These are phyloP conservation scores for Adela reaumurella DNA, from an alignment of 2,888 invertebrate genomes.

Conservation along the genomic window DNA sequence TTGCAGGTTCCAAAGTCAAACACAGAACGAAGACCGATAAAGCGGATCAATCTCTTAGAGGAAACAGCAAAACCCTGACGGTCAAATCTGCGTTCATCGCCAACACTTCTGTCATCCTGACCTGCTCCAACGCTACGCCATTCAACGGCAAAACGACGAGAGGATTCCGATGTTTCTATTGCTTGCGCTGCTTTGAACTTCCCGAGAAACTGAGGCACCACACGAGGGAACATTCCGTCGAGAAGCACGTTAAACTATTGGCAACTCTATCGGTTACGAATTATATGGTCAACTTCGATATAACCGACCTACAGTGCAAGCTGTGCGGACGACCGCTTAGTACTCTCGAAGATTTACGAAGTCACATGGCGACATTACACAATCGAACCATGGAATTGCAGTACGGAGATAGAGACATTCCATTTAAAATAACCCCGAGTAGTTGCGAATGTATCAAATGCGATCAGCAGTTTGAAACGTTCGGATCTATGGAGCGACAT, in stretches of 20 bases:
- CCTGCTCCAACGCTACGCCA: not conserved
- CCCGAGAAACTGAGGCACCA: not conserved
- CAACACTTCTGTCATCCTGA: not conserved
- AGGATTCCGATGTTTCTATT: conserved; percentile 2
- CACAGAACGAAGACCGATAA: too few species aligned
- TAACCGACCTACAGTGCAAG: conserved; percentile 1
- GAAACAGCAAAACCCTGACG: too few species aligned
- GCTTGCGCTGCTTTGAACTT: not conserved
- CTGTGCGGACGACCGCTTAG: not conserved
- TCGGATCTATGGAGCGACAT: conserved; percentile 6
- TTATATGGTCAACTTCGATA: conserved; percentile 2
- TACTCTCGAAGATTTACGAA: not conserved
- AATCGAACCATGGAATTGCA: not conserved
- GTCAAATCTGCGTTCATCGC: not conserved
- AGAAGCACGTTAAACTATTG: not conserved
- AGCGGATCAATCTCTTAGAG: too few species aligned
- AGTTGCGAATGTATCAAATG: conserved; percentile 1
- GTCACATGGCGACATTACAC: not conserved
- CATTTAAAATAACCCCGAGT: not conserved
- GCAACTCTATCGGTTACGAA: not conserved
- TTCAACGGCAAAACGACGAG: not conserved
- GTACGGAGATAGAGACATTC: not conserved
- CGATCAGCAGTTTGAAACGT: conserved; percentile 1
- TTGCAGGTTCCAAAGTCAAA: too few species aligned
- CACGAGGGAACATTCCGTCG: not conserved